Evolutionary conservation across 1,140 invertebrate genomes (phyloP), one percentile per base, ranked within the genome.

Genomic region (Parapsyche elsis): DNA sequence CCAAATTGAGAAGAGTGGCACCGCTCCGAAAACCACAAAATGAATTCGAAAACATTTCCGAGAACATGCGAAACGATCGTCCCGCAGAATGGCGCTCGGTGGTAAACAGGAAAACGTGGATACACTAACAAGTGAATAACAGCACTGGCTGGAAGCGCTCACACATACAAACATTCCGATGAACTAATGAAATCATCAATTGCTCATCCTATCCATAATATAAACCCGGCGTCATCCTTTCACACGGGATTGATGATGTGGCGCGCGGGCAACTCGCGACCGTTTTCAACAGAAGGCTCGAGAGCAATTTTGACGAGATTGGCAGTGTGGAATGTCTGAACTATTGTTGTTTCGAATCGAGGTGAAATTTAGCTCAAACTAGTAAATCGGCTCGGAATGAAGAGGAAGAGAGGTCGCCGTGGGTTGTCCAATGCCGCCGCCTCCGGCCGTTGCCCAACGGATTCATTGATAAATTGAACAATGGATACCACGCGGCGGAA

Each of bases 401-500:
- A 71, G 70, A 7, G 75, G 53, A 12, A 49, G 26, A 45, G 30
- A 21, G 21, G 74, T 16, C 64, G 71, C 21, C 49, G 74, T 38
- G 76, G 30, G 46, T 59, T 45, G 57, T 30, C 76, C 38, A 64
- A 64, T 44, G 26, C 14, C 14, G 53, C n/a, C n/a, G 45, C 75
- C 75, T 19, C 16, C 16, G 71, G n/a, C 71, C 9, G 19, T 77
- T 77, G 76, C 59, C 76, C 76, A 77, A 77, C 76, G 46, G 21
- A 57, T 79, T 61, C 78, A 79, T 79, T 79, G 64, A 79, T 71
- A 74, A 73, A 79, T 79, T 74, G 78, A 73, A 73, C 67, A 74
- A 79, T 71, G 78, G 57, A 24, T n/a, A 16, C 14, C 71, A 23
- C 61, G 21, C 19, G 46, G 70, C 78, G 78, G 78, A 79, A 79